phyloP scores from a whole-genome alignment of 2,797 vertebrate species.

The Diplodus puntazzo region DNA sequence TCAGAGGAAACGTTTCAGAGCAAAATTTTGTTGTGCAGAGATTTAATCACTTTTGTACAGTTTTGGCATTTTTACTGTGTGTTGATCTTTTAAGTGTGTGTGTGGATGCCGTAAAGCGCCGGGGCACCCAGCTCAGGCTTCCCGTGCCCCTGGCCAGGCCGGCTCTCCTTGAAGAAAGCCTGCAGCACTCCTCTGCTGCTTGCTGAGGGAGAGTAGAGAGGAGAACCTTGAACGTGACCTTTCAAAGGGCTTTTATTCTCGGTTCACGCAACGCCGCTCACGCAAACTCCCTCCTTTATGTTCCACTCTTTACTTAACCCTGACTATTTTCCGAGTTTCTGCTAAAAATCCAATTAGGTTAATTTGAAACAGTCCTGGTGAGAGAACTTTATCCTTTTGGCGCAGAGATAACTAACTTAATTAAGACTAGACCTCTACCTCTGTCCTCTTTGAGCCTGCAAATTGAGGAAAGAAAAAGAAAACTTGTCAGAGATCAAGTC shows the following conservation, averaged over 20 bases:
- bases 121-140: constrained; percentile 50
- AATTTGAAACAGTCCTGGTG: constrained; percentile 82
- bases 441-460: constrained; percentile 77
- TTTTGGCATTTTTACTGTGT: not conserved
- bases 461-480: constrained; percentile 80
- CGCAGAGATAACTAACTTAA: constrained; percentile 86
- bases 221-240: constrained; percentile 80
- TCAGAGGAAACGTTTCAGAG: not conserved
- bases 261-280: constrained; percentile 67
- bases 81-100: not conserved
- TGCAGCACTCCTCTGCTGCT: constrained; percentile 72
- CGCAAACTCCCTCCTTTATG: constrained; percentile 65
- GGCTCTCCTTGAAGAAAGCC: constrained; percentile 66
- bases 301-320: constrained; percentile 81
- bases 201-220: constrained; percentile 75
- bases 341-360: constrained; percentile 87
- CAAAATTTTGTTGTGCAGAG: not conserved
- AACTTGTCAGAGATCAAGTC: constrained; percentile 80
- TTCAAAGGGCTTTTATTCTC: constrained; percentile 69
- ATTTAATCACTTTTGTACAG: not conserved
- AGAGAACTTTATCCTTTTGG: constrained; percentile 84
- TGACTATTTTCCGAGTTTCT: constrained; percentile 80
- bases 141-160: constrained; percentile 56
- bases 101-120: not conserved
- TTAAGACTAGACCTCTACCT: constrained; percentile 83